These are phyloP conservation scores for Drosophila fungiperda DNA, from an alignment of 2,888 invertebrate species.

Conservation along the genomic window DNA sequence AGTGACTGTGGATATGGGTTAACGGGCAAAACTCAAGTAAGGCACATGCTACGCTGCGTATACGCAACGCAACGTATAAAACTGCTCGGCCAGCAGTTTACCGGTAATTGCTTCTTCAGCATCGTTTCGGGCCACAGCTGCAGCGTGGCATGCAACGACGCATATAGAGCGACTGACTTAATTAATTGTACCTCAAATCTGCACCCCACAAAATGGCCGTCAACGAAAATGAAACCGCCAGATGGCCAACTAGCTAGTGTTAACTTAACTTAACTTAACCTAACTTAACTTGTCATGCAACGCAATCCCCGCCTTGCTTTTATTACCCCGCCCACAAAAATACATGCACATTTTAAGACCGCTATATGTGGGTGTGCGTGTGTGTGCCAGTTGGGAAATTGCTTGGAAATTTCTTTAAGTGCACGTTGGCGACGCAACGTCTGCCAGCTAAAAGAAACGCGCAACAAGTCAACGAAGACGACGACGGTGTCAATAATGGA, in stretches of 20 bases:
- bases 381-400: constrained; percentile 15
- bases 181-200: constrained; percentile 53
- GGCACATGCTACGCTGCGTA: constrained; percentile 36
- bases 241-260: constrained; percentile 19
- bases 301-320: constrained; percentile 14
- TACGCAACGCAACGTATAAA: constrained; percentile 38
- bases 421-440: constrained; percentile 58
- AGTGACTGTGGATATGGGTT: not conserved
- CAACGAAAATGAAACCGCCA: constrained; percentile 41
- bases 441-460: constrained; percentile 45
- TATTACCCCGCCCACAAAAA: constrained; percentile 35
- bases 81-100: constrained; percentile 13
- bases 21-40: constrained; percentile 30
- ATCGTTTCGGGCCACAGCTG: not conserved
- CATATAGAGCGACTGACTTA: constrained; percentile 33
- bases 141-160: not conserved
- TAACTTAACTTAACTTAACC: constrained; percentile 2
- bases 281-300: not conserved
- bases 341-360: not conserved
- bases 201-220: constrained; percentile 33
- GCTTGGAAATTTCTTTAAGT: constrained; percentile 52
- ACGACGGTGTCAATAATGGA: constrained; percentile 40
- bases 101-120: constrained; percentile 32
- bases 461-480: constrained; percentile 64
- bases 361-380: not conserved